These are phyloP conservation scores for Eristalinus sepulchralis DNA, from an alignment of 2,888 invertebrate species.

Conservation along the genomic window DNA sequence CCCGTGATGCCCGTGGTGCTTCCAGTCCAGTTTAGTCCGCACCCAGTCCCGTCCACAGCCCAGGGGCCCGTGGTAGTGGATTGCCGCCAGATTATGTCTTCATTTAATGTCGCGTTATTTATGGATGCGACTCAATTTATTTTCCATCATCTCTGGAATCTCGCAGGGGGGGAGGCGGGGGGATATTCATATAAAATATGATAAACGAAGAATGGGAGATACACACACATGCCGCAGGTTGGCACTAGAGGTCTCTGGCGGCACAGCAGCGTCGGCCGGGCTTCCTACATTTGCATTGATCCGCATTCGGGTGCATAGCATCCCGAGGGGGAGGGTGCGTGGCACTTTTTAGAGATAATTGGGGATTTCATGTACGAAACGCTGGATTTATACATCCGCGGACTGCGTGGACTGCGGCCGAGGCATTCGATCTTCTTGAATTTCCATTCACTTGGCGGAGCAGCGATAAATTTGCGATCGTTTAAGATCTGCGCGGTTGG, in stretches of 20 bases:
- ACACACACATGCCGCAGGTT: constrained; percentile 25
- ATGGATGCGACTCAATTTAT: constrained; percentile 70
- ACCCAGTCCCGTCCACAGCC: not conserved
- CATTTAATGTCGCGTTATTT: constrained; percentile 71
- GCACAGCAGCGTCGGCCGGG: constrained; percentile 44
- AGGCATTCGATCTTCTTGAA: constrained; percentile 26
- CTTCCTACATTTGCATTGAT: constrained; percentile 67
- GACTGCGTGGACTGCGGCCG: constrained; percentile 42
- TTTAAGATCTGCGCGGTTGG: constrained; percentile 40
- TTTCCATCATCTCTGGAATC: not conserved
- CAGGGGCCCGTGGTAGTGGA: constrained; percentile 34
- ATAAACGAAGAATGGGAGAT: constrained; percentile 48
- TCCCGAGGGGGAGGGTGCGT: not conserved
- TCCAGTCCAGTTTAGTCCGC: not conserved
- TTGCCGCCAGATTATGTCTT: constrained; percentile 71
- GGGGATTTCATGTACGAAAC: constrained; percentile 63
- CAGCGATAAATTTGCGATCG: constrained; percentile 68
- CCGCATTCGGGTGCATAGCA: not conserved
- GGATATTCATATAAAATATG: constrained; percentile 61
- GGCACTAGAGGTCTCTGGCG: constrained; percentile 38
- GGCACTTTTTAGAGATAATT: constrained; percentile 65
- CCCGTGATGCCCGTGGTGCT: constrained; percentile 29
- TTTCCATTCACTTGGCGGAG: constrained; percentile 51
- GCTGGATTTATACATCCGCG: constrained; percentile 69
- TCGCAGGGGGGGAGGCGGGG: not conserved